phyloP scores from a whole-genome alignment of 2,113 vertebrate genomes.

The Pseudois nayaur region DNA sequence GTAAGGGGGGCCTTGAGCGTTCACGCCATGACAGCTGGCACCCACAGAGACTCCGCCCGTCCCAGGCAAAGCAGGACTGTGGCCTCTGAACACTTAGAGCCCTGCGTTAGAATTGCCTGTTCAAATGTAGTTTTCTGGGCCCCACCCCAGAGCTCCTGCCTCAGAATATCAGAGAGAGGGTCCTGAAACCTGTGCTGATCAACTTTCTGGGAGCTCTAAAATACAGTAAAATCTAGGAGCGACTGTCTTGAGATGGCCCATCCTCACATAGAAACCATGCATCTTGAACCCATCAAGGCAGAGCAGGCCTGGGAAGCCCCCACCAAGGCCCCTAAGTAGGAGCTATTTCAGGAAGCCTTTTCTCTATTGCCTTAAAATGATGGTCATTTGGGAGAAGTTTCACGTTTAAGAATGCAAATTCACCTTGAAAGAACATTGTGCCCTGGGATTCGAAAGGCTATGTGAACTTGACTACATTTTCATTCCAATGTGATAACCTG shows the following conservation, averaged over 20 bases:
- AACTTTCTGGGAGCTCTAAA: not conserved
- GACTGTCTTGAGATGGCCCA: not conserved
- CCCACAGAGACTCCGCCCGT: accelerated
- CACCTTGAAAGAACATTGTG: not conserved
- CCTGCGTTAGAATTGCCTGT: not conserved
- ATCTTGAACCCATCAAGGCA: not conserved
- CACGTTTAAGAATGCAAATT: not conserved
- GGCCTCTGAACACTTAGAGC: not conserved
- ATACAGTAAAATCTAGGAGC: not conserved
- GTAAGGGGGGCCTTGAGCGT: accelerated
- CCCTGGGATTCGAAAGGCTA: too few species aligned
- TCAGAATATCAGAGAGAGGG: not conserved
- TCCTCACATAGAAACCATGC: not conserved
- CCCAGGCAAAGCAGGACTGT: not conserved
- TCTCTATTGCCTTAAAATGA: not conserved
- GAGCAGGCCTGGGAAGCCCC: not conserved
- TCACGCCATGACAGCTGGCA: too few species aligned
- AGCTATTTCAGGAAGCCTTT: not conserved
- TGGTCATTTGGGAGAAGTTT: not conserved
- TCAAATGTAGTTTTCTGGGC: not conserved
- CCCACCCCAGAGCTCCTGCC: too few species aligned
- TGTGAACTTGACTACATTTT: not conserved
- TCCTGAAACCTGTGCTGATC: not conserved
- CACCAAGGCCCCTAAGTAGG: not conserved
- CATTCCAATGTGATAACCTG: not conserved